Evolutionary conservation across 1,140 invertebrate species (phyloP).

Genomic region (Leucophenga varia): DNA sequence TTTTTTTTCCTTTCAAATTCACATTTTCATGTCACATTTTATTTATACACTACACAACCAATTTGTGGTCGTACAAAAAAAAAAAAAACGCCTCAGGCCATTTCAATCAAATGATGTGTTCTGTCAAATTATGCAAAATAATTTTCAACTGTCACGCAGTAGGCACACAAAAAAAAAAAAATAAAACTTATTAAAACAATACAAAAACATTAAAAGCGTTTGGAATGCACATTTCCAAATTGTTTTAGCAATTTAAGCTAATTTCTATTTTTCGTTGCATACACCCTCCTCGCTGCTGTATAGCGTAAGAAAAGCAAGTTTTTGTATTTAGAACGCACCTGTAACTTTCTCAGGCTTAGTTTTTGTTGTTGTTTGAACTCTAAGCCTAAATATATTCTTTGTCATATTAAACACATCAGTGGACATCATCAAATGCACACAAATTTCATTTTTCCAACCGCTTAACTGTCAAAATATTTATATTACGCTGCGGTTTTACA

Average conservation of each 20-base stretch:
- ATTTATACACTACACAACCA: slow-evolving; percentile 6
- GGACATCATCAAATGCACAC: too few relatives aligned
- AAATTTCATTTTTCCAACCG: too few relatives aligned
- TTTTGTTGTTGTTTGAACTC: too few relatives aligned
- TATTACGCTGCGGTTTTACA: slow-evolving; percentile 44
- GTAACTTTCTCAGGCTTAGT: slow-evolving; percentile 44
- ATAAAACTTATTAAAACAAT: too few relatives aligned
- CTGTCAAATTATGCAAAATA: slow-evolving; percentile 53
- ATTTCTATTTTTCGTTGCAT: too few relatives aligned
- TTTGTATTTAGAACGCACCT: too few relatives aligned
- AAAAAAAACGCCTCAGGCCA: slow-evolving; percentile 1
- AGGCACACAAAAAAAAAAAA: too few relatives aligned
- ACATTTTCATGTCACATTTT: slow-evolving; percentile 1
- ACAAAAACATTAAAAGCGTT: too few relatives aligned
- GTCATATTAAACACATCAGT: slow-evolving; percentile 9
- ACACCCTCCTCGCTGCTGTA: too few relatives aligned
- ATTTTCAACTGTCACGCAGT: slow-evolving; percentile 53
- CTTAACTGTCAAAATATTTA: slow-evolving; percentile 49
- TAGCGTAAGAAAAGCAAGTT: too few relatives aligned
- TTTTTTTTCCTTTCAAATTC: slow-evolving; percentile 7
- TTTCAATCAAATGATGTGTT: slow-evolving; percentile 40
- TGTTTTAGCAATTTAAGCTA: slow-evolving; percentile 34
- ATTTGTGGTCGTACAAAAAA: slow-evolving; percentile 40
- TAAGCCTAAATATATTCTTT: too few relatives aligned
- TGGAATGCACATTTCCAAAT: slow-evolving; percentile 1